Evolutionary conservation across 2,888 invertebrate genomes (phyloP), one percentile per base, ranked within the genome.

Genomic region (Dryobotodes eremita): DNA sequence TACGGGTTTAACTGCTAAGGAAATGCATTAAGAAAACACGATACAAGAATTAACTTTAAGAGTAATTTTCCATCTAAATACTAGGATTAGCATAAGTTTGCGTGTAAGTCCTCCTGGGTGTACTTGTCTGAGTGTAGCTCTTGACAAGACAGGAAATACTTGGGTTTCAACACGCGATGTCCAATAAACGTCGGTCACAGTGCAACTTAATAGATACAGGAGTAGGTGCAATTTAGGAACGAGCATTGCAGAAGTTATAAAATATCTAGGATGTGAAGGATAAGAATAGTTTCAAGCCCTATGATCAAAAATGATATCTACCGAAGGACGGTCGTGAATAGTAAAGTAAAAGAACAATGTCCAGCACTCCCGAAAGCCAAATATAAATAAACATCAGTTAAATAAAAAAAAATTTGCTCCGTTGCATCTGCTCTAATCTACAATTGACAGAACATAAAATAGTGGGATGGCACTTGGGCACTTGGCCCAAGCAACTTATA

Each of bases 121-220:
- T 80, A 80, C 61, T 65, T 75, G 57, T 64, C 71, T 48, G 65
- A 77, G 72, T 85, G 75, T 50, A 69, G 62, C 65, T 78, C 65
- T 77, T 75, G 71, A 70, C 48, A 65, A 53, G 69, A 61, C 78
- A 75, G 81, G 86, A 86, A 79, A 83, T 76, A 72, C 66, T 75
- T 71, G 55, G 50, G 31, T 55, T 53, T 64, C 13, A 64, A 65
- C 86, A 86, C 86, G 86, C 86, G 70, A 86, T 77, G 73, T 72
- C 26, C 75, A 75, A 70, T 79, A 66, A 64, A 68, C 55, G 71
- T 64, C 75, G 75, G 42, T 66, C 64, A 71, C 70, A 80, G 75
- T 36, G 50, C 26, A 42, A 36, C n/a, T 31, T n/a, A 31, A 36
- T 55, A 50, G 36, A 36, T 10, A 64, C 26, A 73, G 55, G 5